These are phyloP conservation scores for Bufotes viridis DNA, from an alignment of 2,797 vertebrate species.

Conservation along the genomic window DNA sequence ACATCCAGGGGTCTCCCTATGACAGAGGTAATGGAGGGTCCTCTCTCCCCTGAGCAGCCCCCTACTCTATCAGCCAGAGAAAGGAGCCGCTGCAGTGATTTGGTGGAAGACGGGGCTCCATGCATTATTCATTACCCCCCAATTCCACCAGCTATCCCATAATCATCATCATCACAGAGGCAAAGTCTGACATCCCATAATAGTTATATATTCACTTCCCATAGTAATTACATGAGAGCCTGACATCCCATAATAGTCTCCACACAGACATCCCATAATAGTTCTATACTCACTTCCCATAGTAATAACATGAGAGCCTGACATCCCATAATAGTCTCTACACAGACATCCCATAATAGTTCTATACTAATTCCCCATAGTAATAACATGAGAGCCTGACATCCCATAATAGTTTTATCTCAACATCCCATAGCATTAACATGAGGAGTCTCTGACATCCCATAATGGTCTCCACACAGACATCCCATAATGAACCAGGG, in stretches of 20 bases:
- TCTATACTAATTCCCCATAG: constrained; percentile 69
- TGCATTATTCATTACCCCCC: constrained; percentile 64
- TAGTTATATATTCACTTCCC: constrained; percentile 54
- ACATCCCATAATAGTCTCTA: background rate
- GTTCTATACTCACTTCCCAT: constrained; percentile 63
- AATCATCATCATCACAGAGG: background rate
- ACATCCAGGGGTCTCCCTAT: too few species aligned
- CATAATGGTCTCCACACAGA: constrained; percentile 64
- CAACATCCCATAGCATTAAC: constrained; percentile 54
- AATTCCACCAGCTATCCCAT: constrained; percentile 27
- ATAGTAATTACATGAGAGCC: constrained; percentile 69
- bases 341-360: constrained; percentile 52
- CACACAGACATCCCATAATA: constrained; percentile 50
- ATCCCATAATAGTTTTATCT: background rate
- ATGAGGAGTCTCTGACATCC: constrained; percentile 59
- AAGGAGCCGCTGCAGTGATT: too few species aligned
- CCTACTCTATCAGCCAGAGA: background rate
- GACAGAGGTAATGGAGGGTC: background rate
- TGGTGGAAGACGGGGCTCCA: too few species aligned
- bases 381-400: constrained; percentile 48
- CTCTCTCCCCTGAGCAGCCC: background rate
- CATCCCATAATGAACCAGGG: constrained; percentile 67
- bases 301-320: constrained; percentile 66
- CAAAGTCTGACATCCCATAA: constrained; percentile 64
- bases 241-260: background rate